These are phyloP conservation scores for Mycteria americana DNA, from an alignment of 2,797 vertebrate species.

Conservation along the genomic window DNA sequence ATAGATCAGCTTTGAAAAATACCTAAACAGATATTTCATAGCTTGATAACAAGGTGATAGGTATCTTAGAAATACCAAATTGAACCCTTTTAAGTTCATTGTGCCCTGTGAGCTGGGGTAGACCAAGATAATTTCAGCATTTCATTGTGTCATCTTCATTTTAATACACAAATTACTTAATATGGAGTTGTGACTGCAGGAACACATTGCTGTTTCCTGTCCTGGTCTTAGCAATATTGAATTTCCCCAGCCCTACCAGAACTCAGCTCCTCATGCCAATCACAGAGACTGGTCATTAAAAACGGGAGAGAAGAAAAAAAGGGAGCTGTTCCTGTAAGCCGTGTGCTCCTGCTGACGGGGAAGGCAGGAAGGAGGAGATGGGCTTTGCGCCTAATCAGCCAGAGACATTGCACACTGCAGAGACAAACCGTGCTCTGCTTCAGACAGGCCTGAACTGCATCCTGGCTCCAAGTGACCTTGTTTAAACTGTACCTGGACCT, in stretches of 20 bases:
- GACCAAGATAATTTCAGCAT: neutral
- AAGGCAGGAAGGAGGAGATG: conserved; percentile 50
- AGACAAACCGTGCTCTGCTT: neutral
- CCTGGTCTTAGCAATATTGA: conserved; percentile 65
- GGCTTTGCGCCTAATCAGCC: conserved; percentile 43
- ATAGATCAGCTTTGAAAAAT: neutral
- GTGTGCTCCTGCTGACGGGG: neutral
- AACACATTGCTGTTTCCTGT: conserved; percentile 52
- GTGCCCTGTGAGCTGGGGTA: neutral
- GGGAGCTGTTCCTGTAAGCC: conserved; percentile 9
- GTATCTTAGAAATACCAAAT: neutral
- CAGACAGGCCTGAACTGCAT: neutral
- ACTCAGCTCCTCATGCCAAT: conserved; percentile 21
- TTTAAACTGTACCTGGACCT: neutral
- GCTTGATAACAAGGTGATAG: neutral
- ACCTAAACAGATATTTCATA: neutral
- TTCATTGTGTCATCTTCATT: conserved; percentile 41
- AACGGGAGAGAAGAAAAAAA: neutral
- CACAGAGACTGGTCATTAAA: conserved; percentile 37
- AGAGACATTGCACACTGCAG: neutral
- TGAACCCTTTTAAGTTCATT: neutral
- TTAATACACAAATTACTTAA: conserved; percentile 51
- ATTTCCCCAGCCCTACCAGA: conserved; percentile 40
- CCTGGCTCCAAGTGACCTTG: neutral
- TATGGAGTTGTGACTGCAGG: conserved; percentile 46